phyloP scores from a whole-genome alignment of 2,888 invertebrate genomes.

The Heterodera filipjevi region DNA sequence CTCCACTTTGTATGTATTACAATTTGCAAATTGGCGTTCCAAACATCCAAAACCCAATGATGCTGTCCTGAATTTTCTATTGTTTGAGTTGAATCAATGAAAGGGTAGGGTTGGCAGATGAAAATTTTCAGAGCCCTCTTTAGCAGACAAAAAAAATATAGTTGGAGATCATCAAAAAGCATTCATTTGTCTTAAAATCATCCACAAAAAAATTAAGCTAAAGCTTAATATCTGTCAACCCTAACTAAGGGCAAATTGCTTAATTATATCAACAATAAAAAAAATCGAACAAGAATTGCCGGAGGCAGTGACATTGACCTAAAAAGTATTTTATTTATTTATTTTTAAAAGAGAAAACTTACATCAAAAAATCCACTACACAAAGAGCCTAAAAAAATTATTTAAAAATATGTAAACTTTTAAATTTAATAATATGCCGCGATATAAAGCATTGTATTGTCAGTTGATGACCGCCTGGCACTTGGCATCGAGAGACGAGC shows the following conservation, averaged over 20 bases:
- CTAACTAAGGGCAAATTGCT: too few species aligned
- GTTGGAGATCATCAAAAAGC: too few species aligned
- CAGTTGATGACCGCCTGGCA: not conserved
- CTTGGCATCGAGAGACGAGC: not conserved
- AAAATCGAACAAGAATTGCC: constrained; percentile 54
- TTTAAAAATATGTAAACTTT: not conserved
- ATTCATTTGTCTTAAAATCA: too few species aligned
- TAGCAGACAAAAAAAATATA: too few species aligned
- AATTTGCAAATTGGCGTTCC: constrained; percentile 58
- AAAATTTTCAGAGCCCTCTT: too few species aligned
- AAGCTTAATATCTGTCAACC: too few species aligned
- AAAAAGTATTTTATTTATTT: not conserved
- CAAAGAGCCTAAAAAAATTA: constrained; percentile 45
- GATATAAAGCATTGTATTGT: constrained; percentile 47
- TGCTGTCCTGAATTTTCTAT: constrained; percentile 51
- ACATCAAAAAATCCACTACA: constrained; percentile 60
- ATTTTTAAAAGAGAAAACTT: not conserved
- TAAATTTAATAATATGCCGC: constrained; percentile 36
- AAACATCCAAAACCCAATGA: constrained; percentile 64
- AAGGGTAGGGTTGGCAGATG: too few species aligned
- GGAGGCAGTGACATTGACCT: constrained; percentile 57
- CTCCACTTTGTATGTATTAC: not conserved
- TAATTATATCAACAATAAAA: not conserved
- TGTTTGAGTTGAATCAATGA: not conserved
- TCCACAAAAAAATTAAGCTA: too few species aligned